Evolutionary conservation across 2,888 invertebrate genomes (phyloP).

Genomic region (Cheilosia soror): DNA sequence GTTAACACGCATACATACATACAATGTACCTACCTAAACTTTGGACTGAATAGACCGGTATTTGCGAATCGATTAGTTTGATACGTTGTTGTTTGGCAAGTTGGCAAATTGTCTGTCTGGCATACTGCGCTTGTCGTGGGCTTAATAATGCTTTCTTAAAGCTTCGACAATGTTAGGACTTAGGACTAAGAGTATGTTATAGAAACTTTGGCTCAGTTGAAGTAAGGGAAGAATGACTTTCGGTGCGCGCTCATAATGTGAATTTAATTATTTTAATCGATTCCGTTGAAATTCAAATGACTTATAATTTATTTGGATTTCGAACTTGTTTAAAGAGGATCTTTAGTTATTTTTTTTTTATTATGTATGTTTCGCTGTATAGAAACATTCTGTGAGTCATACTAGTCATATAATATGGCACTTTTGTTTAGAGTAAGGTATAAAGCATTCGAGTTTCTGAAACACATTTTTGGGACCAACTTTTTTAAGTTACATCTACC

Average conservation of each 20-base stretch:
- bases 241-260: slow-evolving; percentile 1
- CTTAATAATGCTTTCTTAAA: slow-evolving; percentile 18
- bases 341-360: neutral
- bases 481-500: too few species aligned
- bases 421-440: too few species aligned
- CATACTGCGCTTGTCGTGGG: neutral
- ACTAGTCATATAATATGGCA: neutral
- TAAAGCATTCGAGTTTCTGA: too few species aligned
- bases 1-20: slow-evolving; percentile 39
- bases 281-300: slow-evolving; percentile 13
- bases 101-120: slow-evolving; percentile 22
- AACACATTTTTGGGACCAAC: too few species aligned
- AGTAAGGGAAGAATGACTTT: neutral
- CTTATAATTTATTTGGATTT: slow-evolving; percentile 12
- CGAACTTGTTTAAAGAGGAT: neutral
- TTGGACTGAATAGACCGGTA: slow-evolving; percentile 64
- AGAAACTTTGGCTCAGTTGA: slow-evolving; percentile 21
- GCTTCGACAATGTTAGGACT: neutral
- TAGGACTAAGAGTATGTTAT: neutral
- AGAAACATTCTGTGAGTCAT: neutral
- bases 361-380: neutral
- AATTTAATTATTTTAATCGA: neutral
- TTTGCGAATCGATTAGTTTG: slow-evolving; percentile 39
- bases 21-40: neutral
- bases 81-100: slow-evolving; percentile 47